Evolutionary conservation across 92 coral and sea anemone species (phyloP).

Genomic region (Diadumene lineata): DNA sequence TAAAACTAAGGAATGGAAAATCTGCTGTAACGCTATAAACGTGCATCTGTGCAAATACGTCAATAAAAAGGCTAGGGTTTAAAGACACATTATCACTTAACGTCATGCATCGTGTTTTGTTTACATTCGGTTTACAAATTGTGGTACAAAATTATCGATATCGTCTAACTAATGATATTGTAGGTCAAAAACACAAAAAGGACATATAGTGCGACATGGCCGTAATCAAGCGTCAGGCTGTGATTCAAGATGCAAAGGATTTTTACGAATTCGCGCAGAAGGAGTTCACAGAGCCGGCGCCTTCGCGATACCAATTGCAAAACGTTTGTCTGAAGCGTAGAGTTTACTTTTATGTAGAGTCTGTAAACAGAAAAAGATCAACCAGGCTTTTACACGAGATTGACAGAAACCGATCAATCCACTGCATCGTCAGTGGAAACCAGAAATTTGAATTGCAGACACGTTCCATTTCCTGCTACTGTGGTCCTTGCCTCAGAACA

Average conservation of each 20-base stretch:
- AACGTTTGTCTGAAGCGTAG: slow-evolving; percentile 30
- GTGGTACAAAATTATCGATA: too few relatives aligned
- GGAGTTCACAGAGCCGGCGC: slow-evolving; percentile 15
- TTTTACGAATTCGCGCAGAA: slow-evolving; percentile 7
- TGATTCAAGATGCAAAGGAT: slow-evolving; percentile 16
- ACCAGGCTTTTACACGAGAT: slow-evolving; percentile 30
- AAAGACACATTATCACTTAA: too few relatives aligned
- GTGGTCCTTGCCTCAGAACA: background rate
- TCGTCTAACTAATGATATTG: too few relatives aligned
- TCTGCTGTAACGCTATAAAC: background rate
- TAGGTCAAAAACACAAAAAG: too few relatives aligned
- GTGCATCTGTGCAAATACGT: background rate
- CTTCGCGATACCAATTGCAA: slow-evolving; percentile 41
- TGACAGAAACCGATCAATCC: slow-evolving; percentile 42
- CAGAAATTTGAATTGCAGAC: slow-evolving; percentile 6
- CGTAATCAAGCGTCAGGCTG: background rate
- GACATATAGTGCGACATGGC: slow-evolving; percentile 2
- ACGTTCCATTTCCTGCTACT: slow-evolving; percentile 21
- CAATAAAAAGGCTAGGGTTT: too few relatives aligned
- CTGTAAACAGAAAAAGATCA: slow-evolving; percentile 19
- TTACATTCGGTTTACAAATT: too few relatives aligned
- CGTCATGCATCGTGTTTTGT: too few relatives aligned
- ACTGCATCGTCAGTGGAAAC: slow-evolving; percentile 30
- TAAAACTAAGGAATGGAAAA: background rate
- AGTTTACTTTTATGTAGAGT: slow-evolving; percentile 36